Evolutionary conservation across 1,140 invertebrate genomes (phyloP), one percentile per base, ranked within the genome.

Genomic region (Dendrolimus kikuchii): DNA sequence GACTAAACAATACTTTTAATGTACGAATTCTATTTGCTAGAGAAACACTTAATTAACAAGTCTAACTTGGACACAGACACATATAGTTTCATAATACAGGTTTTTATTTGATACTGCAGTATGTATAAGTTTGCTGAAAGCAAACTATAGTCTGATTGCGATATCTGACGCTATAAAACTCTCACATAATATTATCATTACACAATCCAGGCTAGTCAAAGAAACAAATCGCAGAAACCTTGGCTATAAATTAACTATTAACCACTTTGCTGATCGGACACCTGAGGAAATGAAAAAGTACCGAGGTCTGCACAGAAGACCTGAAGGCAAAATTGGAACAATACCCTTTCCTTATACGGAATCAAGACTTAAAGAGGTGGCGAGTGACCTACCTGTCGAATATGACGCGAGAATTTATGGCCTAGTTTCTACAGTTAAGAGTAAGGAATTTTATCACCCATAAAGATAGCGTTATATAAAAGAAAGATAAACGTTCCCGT

Each of bases 371-470:
- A 39, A 62, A 5, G 53, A 71, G 9, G 49, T 85, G 10, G 55
- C 74, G 37, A 48, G 72, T 4, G 57, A 60, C n/a, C 62, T 95
- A 42, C 95, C 95, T n/a, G 88, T 90, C n/a, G 88, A 87, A 66
- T 89, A 93, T 56, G 96, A 98, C 87, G 96, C 95, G 94, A 91
- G 96, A 68, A 75, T 97, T 4, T 91, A 89, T 69, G 96, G 95
- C 44, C 94, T 95, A 61, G 95, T 98, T 0, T 96, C 95, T 5
- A 95, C 95, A 5, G 95, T 98, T 1, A 97, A 97, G 91, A 92
- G 94, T 94, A 78, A 71, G 54, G 62, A n/a, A 38, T 42, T 5
- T 51, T 42, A 43, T 42, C 41, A 42, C 23, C 23, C 23, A 23
- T 23, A 23, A 23, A 23, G 1, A 23, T 23, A 23, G 23, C 23